phyloP scores from a whole-genome alignment of 2,888 invertebrate genomes.

The Andrena trimmerana region DNA sequence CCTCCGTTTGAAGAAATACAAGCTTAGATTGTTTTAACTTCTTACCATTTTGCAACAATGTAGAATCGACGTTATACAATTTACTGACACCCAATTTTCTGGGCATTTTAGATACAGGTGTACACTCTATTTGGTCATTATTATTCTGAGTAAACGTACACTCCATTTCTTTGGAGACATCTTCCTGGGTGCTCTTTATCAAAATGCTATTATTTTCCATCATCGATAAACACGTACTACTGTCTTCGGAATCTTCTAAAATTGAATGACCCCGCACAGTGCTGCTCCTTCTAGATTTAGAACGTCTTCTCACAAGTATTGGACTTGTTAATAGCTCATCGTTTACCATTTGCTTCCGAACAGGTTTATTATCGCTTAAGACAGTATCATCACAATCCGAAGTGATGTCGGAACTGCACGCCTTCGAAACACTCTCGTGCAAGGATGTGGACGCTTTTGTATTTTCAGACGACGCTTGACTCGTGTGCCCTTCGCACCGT shows the following conservation, averaged over 20 bases:
- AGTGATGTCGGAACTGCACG: neutral
- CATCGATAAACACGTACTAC: neutral
- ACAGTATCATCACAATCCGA: neutral
- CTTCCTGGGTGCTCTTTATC: neutral
- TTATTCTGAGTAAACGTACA: conserved; percentile 1
- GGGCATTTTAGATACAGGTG: conserved; percentile 19
- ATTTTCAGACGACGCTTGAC: neutral
- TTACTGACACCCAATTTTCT: conserved; percentile 48
- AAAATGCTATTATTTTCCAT: neutral
- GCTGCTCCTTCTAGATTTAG: conserved; percentile 11
- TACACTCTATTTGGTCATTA: conserved; percentile 35
- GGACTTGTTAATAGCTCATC: conserved; percentile 38
- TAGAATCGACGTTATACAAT: conserved; percentile 63
- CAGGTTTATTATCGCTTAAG: neutral
- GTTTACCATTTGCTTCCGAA: neutral
- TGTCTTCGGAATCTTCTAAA: neutral
- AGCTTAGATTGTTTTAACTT: conserved; percentile 76
- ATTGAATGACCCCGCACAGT: neutral
- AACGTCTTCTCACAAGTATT: conserved; percentile 25
- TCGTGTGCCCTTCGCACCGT: neutral
- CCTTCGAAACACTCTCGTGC: neutral
- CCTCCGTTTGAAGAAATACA: conserved; percentile 60
- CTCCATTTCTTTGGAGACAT: neutral
- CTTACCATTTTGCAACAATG: conserved; percentile 66
- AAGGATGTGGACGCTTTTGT: neutral